These are phyloP conservation scores for Neodon shergylaensis DNA, from an alignment of 2,113 vertebrate species.

Conservation along the genomic window DNA sequence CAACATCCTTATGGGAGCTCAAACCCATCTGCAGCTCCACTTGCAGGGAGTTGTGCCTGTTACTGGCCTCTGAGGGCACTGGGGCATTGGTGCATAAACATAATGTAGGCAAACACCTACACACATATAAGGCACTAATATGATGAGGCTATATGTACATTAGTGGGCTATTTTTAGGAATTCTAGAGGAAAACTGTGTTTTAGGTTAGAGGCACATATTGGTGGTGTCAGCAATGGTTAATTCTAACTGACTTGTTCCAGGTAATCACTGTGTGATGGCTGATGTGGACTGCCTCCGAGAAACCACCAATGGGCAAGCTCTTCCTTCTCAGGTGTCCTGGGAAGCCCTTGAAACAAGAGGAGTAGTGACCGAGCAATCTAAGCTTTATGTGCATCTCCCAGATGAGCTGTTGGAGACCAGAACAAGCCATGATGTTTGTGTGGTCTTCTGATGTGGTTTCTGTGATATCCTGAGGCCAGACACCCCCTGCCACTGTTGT, in stretches of 20 bases:
- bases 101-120: not conserved
- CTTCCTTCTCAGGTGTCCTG: not conserved
- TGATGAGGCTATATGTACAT: not conserved
- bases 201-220: not conserved
- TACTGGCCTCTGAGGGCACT: too few relatives aligned
- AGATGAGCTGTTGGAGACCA: not conserved
- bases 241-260: not conserved
- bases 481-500: not conserved
- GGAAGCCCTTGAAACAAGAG: not conserved
- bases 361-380: not conserved
- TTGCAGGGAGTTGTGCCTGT: too few relatives aligned
- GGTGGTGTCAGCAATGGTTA: not conserved
- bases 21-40: too few relatives aligned
- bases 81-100: too few relatives aligned
- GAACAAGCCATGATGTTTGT: too few relatives aligned
- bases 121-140: not conserved
- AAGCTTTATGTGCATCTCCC: not conserved
- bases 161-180: not conserved
- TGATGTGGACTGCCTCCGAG: not conserved
- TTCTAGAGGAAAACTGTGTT: not conserved
- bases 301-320: not conserved
- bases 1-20: too few relatives aligned
- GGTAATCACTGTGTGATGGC: not conserved
- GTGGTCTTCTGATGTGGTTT: not conserved
- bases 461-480: not conserved